A percentile compares a stretch with the other conserved stretches of the same genome.
Evolutionary conservation across 2,113 vertebrate genomes (phyloP).

Genomic region (Aix galericulata): DNA sequence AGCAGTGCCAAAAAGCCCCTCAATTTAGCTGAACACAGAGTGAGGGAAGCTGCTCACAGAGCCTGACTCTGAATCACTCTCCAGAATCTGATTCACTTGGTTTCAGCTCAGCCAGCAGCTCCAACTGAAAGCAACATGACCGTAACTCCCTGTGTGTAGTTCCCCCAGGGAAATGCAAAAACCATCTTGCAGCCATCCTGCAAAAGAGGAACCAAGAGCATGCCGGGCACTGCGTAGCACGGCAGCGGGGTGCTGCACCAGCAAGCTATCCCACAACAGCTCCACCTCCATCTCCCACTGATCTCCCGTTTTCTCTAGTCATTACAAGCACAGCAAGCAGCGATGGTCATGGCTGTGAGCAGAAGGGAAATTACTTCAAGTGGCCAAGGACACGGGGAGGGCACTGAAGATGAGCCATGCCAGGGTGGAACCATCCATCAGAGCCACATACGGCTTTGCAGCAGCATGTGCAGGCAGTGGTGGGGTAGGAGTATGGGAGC

Average conservation of each 20-base stretch:
- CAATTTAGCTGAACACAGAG: not conserved
- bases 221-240: not conserved
- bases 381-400: not conserved
- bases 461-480: not conserved
- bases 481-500: not conserved
- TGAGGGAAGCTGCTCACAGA: not conserved
- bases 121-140: not conserved
- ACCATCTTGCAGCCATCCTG: not conserved
- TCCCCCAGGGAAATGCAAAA: slow-evolving; percentile 10
- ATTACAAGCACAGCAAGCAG: not conserved
- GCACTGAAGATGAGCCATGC: not conserved
- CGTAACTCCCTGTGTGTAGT: not conserved
- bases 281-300: not conserved
- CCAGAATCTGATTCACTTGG: slow-evolving; percentile 8
- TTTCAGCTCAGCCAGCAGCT: not conserved
- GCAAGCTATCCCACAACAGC: not conserved
- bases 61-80: slow-evolving; percentile 23
- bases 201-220: not conserved
- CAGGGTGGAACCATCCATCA: rapidly evolving
- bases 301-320: not conserved
- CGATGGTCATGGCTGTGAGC: not conserved
- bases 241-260: not conserved
- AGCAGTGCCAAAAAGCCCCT: not conserved
- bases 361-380: not conserved
- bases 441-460: not conserved